phyloP scores from a whole-genome alignment of 2,888 invertebrate genomes.

The Trachelus stipa region DNA sequence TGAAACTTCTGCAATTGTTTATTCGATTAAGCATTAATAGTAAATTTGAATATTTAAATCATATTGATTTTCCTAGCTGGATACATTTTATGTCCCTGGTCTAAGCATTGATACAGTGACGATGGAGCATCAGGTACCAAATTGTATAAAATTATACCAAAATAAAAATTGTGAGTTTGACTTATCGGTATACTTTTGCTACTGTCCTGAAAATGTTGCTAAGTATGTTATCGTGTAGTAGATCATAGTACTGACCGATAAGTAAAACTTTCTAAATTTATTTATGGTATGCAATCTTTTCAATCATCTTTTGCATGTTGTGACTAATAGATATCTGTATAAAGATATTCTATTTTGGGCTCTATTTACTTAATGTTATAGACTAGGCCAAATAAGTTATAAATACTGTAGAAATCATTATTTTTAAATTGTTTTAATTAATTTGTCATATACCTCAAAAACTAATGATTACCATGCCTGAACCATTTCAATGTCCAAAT shows the following conservation, averaged over 20 bases:
- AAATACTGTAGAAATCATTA: neutral
- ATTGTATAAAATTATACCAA: constrained; percentile 29
- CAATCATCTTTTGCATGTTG: neutral
- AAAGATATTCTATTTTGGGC: neutral
- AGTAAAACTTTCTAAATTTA: neutral
- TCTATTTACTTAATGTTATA: neutral
- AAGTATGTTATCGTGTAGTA: neutral
- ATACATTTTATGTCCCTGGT: constrained; percentile 39
- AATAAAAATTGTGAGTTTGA: neutral
- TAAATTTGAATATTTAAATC: constrained; percentile 21
- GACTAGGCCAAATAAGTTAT: neutral
- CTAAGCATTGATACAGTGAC: constrained; percentile 43
- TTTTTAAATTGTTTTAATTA: neutral
- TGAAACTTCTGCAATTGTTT: neutral
- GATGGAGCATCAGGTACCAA: constrained; percentile 54
- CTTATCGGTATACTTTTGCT: neutral
- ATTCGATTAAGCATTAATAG: neutral
- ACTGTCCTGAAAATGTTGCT: neutral
- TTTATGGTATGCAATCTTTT: neutral
- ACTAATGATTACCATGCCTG: neutral
- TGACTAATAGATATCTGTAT: neutral
- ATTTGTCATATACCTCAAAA: neutral
- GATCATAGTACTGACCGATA: neutral
- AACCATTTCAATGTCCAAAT: neutral
- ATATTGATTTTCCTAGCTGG: constrained; percentile 46